Evolutionary conservation across 1,140 invertebrate genomes (phyloP), one percentile per base, ranked within the genome.

Genomic region (Varroa destructor): DNA sequence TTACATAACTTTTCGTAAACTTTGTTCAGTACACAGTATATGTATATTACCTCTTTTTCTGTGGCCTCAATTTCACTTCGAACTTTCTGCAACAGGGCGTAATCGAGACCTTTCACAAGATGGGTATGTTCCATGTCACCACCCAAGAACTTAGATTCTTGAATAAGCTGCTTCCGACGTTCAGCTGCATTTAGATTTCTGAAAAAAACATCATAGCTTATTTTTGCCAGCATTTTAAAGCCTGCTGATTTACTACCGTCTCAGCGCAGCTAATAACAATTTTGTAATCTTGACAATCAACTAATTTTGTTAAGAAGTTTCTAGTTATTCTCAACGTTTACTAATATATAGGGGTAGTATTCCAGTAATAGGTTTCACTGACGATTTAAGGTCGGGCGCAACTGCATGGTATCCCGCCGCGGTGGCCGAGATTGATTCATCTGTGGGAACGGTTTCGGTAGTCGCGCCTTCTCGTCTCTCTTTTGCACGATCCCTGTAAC

Each of bases 51-150:
- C 46, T 51, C 46, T 51, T 85, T 82, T 77, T 91, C 89, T 73
- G 88, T 87, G 1, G 83, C 84, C 74, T 85, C 84, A 74, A 93
- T 90, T 81, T 93, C 90, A 75, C 88, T 89, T 76, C 78, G 77
- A 4, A 93, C 91, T 82, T 99, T 99, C 80, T 99, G 93, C 64
- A 99, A 81, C n/a, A 99, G 81, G 6, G 96, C 96, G 83, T 97
- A 99, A 87, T 99, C 97, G 8, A 99, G 84, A 80, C 97, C 97
- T 83, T 99, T 99, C 71, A 99, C 96, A 83, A 99, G 95, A 82
- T 99, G 97, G 80, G 97, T 99, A 77, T 99, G 96, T 76, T 98
- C 94, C 89, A 99, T 97, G 80, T 99, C 97, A 86, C 97, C 97
- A 79, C 97, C 97, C 82, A 99, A 89, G 82, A 94, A 99, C 82